These are phyloP conservation scores for Phycodurus eques DNA, from an alignment of 2,113 vertebrate genomes.

Conservation along the genomic window DNA sequence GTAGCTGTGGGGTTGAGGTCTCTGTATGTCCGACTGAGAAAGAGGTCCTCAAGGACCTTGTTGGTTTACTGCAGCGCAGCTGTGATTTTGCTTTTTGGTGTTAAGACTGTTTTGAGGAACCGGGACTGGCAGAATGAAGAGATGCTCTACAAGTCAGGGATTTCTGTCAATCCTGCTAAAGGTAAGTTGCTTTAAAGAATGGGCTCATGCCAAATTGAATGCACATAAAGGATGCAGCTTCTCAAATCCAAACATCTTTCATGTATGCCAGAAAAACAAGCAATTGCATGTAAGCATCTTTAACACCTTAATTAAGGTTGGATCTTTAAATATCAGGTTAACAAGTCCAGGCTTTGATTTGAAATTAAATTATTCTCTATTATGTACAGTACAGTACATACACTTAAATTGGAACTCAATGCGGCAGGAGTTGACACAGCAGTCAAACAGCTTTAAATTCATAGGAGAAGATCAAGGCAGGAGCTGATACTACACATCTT, in stretches of 20 bases:
- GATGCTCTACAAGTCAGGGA: conserved; percentile 98
- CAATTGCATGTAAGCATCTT: background rate
- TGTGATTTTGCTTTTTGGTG: conserved; percentile 86
- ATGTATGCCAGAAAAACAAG: background rate
- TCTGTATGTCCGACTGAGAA: conserved; percentile 82
- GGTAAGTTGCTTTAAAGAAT: conserved; percentile 73
- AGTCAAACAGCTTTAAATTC: background rate
- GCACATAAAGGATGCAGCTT: background rate
- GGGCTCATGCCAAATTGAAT: background rate
- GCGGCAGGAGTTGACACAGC: background rate
- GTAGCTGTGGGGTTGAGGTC: conserved; percentile 87
- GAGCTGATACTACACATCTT: background rate
- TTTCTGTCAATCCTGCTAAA: conserved; percentile 99
- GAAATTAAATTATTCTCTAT: background rate
- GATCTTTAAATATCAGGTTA: background rate
- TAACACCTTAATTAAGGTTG: background rate
- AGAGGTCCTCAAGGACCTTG: conserved; percentile 80
- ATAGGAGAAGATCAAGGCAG: background rate
- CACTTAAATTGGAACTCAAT: background rate
- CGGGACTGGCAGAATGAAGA: conserved; percentile 96
- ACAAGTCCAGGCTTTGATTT: background rate
- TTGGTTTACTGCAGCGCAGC: conserved; percentile 83
- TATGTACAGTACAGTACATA: background rate
- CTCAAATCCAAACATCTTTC: background rate
- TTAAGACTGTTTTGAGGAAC: conserved; percentile 92